phyloP scores from a whole-genome alignment of 1,140 invertebrate genomes.

The Cardiocondyla obscurior region DNA sequence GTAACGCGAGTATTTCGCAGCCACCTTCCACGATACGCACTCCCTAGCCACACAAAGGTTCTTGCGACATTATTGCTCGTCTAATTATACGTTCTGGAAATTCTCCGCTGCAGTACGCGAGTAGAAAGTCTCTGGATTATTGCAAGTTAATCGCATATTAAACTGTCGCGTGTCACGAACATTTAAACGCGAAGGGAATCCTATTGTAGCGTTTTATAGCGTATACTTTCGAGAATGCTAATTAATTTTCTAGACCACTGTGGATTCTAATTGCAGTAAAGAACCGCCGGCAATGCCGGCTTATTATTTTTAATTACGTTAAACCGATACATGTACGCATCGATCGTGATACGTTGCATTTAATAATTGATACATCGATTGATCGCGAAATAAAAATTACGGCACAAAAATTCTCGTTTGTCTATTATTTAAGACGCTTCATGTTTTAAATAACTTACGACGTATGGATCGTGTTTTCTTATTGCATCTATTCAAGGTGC shows the following conservation, averaged over 20 bases:
- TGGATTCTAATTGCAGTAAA: not conserved
- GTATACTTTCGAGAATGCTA: not conserved
- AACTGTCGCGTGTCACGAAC: not conserved
- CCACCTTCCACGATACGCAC: not conserved
- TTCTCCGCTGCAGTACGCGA: not conserved
- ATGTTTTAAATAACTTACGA: not conserved
- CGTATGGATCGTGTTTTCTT: not conserved
- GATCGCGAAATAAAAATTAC: not conserved
- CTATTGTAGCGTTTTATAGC: not conserved
- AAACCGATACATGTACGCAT: not conserved
- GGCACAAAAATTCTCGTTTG: not conserved
- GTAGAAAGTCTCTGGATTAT: conserved; percentile 57
- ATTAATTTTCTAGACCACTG: not conserved
- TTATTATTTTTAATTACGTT: not conserved
- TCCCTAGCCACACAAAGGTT: not conserved
- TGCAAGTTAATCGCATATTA: conserved; percentile 50
- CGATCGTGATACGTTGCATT: not conserved
- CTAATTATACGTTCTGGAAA: not conserved
- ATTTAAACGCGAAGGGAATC: conserved; percentile 7
- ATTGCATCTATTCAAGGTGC: not conserved
- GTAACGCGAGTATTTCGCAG: not conserved
- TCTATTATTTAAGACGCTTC: not conserved
- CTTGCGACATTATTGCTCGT: not conserved
- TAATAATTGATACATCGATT: conserved; percentile 7
- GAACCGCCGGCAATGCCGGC: not conserved